Conservation (phyloP, 2,888 invertebrate species). For the Lucinisca nassula region DNA sequence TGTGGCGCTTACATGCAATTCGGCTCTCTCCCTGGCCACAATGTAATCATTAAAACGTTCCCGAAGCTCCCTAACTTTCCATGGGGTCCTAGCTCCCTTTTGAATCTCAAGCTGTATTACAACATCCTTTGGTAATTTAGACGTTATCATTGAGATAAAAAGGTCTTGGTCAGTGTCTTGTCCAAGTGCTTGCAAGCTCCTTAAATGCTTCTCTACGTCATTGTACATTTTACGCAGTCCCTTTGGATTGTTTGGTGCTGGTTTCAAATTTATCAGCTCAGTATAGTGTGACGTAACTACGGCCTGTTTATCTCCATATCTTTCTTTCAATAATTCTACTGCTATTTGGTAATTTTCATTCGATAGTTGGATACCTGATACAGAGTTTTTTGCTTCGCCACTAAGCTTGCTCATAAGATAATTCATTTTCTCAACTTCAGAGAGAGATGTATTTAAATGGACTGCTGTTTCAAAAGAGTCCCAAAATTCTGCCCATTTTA, state of each 20-base stretch:
- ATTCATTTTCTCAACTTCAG: not conserved
- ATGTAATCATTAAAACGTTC: constrained; percentile 21
- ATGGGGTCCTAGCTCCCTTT: constrained; percentile 12
- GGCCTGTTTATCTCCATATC: constrained; percentile 9
- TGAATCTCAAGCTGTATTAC: constrained; percentile 39
- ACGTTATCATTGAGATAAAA: constrained; percentile 31
- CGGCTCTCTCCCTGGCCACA: constrained; percentile 11
- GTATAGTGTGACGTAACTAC: not conserved
- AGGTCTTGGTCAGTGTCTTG: constrained; percentile 39
- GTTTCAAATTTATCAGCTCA: not conserved
- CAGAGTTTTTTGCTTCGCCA: not conserved
- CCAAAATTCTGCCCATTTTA: constrained; percentile 23
- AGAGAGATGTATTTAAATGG: not conserved
- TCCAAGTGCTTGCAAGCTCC: constrained; percentile 16
- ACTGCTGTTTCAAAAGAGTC: constrained; percentile 1
- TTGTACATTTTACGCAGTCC: not conserved
- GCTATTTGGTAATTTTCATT: constrained; percentile 4
- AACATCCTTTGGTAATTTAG: constrained; percentile 23
- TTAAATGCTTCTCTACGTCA: not conserved
- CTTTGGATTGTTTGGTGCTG: not conserved
- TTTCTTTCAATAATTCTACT: not conserved
- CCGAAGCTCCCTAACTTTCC: constrained; percentile 11
- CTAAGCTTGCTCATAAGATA: constrained; percentile 4
- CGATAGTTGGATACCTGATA: not conserved
- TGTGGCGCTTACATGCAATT: not conserved